Evolutionary conservation across 2,113 vertebrate genomes (phyloP).

Genomic region (Rhodinocichla rosea): DNA sequence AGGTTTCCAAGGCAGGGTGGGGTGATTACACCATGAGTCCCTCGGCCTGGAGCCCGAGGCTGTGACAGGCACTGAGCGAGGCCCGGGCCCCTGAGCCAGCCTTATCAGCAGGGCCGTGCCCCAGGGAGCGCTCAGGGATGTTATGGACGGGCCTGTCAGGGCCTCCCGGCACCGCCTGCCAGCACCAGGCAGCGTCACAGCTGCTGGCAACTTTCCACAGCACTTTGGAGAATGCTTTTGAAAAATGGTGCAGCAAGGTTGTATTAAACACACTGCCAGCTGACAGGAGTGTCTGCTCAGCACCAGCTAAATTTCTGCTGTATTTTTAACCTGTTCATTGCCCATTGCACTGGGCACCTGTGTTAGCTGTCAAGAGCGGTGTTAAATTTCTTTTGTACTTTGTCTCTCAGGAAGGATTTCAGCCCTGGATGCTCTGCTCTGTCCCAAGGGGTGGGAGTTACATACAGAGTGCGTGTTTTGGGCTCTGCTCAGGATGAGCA

Average conservation of each 20-base stretch:
- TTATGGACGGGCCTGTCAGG: neutral
- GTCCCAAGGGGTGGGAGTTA: neutral
- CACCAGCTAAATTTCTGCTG: neutral
- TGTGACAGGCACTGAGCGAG: neutral
- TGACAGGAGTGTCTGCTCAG: neutral
- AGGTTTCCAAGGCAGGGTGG: neutral
- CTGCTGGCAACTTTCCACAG: neutral
- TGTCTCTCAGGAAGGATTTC: neutral
- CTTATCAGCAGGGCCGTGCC: neutral
- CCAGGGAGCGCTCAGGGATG: neutral
- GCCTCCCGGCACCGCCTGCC: neutral
- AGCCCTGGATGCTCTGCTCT: neutral
- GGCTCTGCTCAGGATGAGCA: neutral
- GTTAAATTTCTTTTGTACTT: neutral
- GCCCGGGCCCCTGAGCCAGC: neutral
- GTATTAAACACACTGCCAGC: neutral
- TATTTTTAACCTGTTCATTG: neutral
- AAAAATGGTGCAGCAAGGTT: neutral
- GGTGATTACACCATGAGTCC: fast-evolving
- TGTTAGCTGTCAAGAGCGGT: too few species aligned
- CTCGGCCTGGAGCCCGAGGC: neutral
- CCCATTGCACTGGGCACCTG: neutral
- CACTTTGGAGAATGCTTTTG: neutral
- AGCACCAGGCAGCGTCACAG: neutral
- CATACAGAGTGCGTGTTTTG: fast-evolving